Evolutionary conservation across 2,888 invertebrate species (phyloP), one percentile per base, ranked within the genome.

Genomic region (Peribatodes rhomboidaria): DNA sequence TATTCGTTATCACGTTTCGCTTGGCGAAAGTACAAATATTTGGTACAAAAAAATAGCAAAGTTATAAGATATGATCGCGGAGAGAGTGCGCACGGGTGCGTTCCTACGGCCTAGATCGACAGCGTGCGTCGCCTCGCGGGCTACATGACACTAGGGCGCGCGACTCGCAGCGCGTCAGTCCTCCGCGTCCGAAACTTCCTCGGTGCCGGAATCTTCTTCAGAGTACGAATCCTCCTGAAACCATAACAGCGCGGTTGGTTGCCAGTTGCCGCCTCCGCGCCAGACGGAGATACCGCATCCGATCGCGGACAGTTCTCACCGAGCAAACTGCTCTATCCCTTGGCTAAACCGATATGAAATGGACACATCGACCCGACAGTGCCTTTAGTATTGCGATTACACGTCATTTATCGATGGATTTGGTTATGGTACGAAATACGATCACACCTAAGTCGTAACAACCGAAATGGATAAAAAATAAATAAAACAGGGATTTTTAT

Each of bases 221-320:
- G 90, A 90, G 81, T 89, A 92, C 78, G 92, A 91, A 86, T 92
- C 92, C 92, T 93, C 93, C 93, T 93, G 93, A 87, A 92, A 93
- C 74, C 87, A 92, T 90, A 92, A 81, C 84, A 85, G 82, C 84
- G 86, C 85, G 83, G 80, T 88, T 87, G 88, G 86, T 86, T 77
- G 82, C 80, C 80, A 42, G 73, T 75, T 16, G 41, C 37, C 46
- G 39, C n/a, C 75, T 31, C 73, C 78, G 80, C 83, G 61, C 46
- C 86, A 90, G 88, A 90, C 87, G 86, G 74, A 84, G 88, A 85
- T 87, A 87, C 85, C 71, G 82, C 84, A 81, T 71, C 74, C 68
- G 57, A 50, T 55, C 57, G 47, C 39, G 27, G 22, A 41, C 20
- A 16, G 27, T 18, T 42, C 9, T n/a, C 20, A 22, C 52, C 10